Evolutionary conservation across 2,888 invertebrate genomes (phyloP), one percentile per base, ranked within the genome.

Genomic region (Alviniconcha strummeri): DNA sequence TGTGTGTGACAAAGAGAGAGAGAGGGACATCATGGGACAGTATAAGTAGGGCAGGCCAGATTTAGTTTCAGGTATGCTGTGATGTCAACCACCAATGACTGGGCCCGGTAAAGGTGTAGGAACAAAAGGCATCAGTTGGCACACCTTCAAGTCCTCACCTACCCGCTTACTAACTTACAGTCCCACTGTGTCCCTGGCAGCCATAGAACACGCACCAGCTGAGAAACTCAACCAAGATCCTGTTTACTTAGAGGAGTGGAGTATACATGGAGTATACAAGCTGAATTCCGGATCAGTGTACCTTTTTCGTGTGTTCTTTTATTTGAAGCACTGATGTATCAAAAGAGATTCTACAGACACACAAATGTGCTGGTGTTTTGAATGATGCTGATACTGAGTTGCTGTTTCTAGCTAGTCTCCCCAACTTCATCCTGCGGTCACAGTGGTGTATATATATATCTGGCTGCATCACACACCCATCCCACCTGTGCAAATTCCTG

Each of bases 41-140:
- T 3, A 36, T 36, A 36, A 36, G 36, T 36, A 36, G 36, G 36
- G 36, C 36, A 36, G 36, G 36, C 36, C 36, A 36, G 36, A 36
- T 36, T 36, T 36, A 36, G 36, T 36, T 36, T 36, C 36, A 36
- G 36, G 36, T 36, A 36, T 36, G 36, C 36, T 36, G 36, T 11
- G 60, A 64, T 78, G 78, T 78, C 19, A 78, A 60, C 78, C 36
- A 19, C 19, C n/a, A 13, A 19, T 8, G 77, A 17, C 64, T 6
- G 60, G 64, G 13, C 13, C 17, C 17, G 19, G 55, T 52, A 15
- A 19, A 36, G 52, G 52, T 17, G 17, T 36, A 78, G 60, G 78
- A 78, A 78, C 78, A 78, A 78, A 36, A 60, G 64, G 7, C 64
- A 78, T 78, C 78, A 78, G 60, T 78, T 60, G 78, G 64, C 52